Base-by-base conservation (phyloP, 2,888 invertebrate genomes). In the Tetranychus piercei region DNA sequence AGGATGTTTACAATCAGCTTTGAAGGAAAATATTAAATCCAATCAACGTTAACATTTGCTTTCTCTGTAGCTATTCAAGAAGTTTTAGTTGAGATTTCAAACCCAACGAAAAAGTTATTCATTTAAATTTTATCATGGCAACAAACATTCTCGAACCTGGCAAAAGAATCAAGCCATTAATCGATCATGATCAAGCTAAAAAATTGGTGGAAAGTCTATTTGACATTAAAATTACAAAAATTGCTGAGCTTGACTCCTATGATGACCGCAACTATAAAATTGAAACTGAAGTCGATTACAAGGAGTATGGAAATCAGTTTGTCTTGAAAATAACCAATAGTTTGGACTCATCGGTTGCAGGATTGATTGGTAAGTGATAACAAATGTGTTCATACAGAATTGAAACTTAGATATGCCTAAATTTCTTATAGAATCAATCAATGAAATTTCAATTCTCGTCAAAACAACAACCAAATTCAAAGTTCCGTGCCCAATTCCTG, bases 281-380 rank as follows among this genome's bases (percentile, higher is more conserved):
- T 55, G 55, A 55, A 15, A 55, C 15, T 55, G 55, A 5, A 15
- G 9, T 15, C 15, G 55, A 4, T 55, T 55, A 15, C 15, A 9
- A 55, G 1, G 55, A 55, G 9, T 15, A 5, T 69, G 69, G 69
- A 69, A 69, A 23, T 0, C 9, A 69, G n/a, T 84, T 82, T 80
- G 88, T 91, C 23, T 82, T 94, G 76, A 94, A 94, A 85, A 87
- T 94, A 73, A 85, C 91, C 79, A 94, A 94, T 83, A 87, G 89
- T 0, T 83, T 90, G 81, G 92, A 93, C 82, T 90, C 93, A 0
- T 85, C 86, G 80, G 88, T 89, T 72, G 81, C 84, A 0, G 82
- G 82, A 1, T 85, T 88, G 23, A 85, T 91, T 8, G 77, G 77
- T 78, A 20, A 76, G 44, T 73, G 8, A 11, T 20, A 22, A 15